phyloP scores from a whole-genome alignment of 2,888 invertebrate species.

The Colletes collaris region DNA sequence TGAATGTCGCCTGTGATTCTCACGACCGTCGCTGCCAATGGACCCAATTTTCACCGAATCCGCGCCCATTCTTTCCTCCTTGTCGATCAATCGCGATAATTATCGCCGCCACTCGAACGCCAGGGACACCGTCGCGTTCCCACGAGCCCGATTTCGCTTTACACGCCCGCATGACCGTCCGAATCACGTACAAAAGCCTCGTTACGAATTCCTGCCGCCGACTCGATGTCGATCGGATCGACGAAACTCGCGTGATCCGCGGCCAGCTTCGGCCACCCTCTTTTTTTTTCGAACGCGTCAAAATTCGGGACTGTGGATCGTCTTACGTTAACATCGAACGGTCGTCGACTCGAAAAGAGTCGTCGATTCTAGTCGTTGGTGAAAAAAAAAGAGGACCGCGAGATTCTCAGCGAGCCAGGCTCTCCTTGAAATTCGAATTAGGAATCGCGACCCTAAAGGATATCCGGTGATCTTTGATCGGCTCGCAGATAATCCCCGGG shows the following conservation, averaged over 20 bases:
- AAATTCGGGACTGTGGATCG: background rate
- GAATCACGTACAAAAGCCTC: constrained; percentile 60
- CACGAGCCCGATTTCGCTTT: constrained; percentile 56
- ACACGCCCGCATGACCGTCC: constrained; percentile 59
- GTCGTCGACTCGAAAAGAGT: too few species aligned
- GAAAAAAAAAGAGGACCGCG: background rate
- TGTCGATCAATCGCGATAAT: constrained; percentile 48
- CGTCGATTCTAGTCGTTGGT: background rate
- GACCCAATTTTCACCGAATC: constrained; percentile 40
- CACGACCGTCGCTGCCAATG: background rate
- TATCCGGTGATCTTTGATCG: constrained; percentile 65
- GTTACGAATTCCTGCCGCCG: constrained; percentile 53
- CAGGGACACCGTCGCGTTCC: constrained; percentile 48
- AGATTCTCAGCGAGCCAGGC: background rate
- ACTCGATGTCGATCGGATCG: constrained; percentile 40
- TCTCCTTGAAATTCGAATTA: constrained; percentile 46
- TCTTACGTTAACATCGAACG: too few species aligned
- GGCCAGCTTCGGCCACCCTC: background rate
- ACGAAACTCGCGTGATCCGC: background rate
- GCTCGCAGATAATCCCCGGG: constrained; percentile 54
- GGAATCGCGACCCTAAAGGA: constrained; percentile 51
- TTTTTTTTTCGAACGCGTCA: too few species aligned
- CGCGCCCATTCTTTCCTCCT: constrained; percentile 52
- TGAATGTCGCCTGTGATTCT: constrained; percentile 27
- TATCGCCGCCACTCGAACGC: constrained; percentile 46